phyloP scores from a whole-genome alignment of 2,888 invertebrate genomes.

The Mechanitis mazaeus region DNA sequence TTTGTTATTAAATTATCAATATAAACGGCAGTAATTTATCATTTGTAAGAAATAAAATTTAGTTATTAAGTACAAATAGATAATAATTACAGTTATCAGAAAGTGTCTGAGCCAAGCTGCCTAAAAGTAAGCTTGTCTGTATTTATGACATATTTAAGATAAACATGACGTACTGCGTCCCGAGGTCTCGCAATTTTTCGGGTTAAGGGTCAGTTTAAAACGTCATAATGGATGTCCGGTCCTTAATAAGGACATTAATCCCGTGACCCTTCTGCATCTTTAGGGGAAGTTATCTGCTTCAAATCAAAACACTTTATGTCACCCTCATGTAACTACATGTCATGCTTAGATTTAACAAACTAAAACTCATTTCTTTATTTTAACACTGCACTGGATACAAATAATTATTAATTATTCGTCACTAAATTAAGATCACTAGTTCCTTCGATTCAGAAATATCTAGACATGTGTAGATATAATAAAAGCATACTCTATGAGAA shows the following conservation, averaged over 20 bases:
- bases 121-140: conserved; percentile 2
- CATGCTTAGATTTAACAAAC: conserved; percentile 13
- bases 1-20: neutral
- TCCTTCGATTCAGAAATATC: no score
- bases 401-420: no score
- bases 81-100: neutral
- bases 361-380: no score
- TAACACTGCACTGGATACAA: no score
- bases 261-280: conserved; percentile 34
- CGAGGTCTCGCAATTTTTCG: conserved; percentile 34
- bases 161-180: conserved; percentile 18
- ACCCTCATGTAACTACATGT: conserved; percentile 25
- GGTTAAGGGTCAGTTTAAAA: conserved; percentile 37
- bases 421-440: no score
- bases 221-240: conserved; percentile 39
- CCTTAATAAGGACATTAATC: conserved; percentile 39
- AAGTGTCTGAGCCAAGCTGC: neutral
- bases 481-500: no score
- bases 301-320: conserved; percentile 30
- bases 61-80: neutral
- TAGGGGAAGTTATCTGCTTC: conserved; percentile 30
- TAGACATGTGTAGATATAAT: no score
- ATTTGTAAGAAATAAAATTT: no score
- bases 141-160: conserved; percentile 12
- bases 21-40: conserved; percentile 1